These are phyloP conservation scores for Halichoerus grypus DNA, from an alignment of 2,113 vertebrate species.

Conservation along the genomic window DNA sequence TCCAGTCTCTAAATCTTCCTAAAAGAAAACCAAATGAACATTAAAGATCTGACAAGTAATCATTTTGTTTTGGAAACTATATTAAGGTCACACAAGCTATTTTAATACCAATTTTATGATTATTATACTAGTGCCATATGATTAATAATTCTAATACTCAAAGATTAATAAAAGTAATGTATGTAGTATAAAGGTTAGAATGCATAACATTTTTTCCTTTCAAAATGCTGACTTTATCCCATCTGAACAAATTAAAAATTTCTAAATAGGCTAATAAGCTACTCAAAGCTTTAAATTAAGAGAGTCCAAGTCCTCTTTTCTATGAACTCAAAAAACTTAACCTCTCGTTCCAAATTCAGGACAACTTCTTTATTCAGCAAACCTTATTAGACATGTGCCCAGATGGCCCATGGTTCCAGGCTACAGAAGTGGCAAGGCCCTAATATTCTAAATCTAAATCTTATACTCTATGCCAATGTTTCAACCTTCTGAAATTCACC, in stretches of 20 bases:
- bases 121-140: neutral
- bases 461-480: neutral
- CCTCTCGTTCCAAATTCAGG: neutral
- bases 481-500: constrained; percentile 32
- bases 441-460: constrained; percentile 27
- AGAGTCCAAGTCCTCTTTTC: neutral
- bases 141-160: constrained; percentile 6
- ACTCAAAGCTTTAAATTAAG: constrained; percentile 9
- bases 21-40: constrained; percentile 75
- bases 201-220: neutral
- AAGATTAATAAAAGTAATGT: constrained; percentile 27
- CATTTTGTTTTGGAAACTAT: constrained; percentile 7
- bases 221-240: constrained; percentile 39
- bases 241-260: constrained; percentile 27
- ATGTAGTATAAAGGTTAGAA: neutral
- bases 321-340: constrained; percentile 41
- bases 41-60: neutral
- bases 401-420: neutral
- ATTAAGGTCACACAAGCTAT: neutral
- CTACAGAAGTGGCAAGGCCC: neutral
- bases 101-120: constrained; percentile 10
- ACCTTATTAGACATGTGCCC: neutral
- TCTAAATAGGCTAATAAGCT: constrained; percentile 30
- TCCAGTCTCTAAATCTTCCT: constrained; percentile 98
- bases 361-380: neutral